Conservation (phyloP, 2,888 invertebrate species). For the Serrognathus titanus region DNA sequence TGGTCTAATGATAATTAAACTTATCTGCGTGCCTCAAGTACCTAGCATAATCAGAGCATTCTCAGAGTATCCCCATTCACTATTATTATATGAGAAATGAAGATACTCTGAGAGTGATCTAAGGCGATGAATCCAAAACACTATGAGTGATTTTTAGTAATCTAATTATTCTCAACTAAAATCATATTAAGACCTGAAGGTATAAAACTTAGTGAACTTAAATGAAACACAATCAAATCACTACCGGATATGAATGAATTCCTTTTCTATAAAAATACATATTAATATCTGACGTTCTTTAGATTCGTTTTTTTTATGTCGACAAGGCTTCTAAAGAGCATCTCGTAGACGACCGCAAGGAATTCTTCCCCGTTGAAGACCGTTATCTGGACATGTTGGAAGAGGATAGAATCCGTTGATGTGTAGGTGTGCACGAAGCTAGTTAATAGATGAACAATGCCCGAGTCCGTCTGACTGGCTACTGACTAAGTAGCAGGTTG, state of each 20-base stretch:
- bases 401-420: conserved; percentile 29
- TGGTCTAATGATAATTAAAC: too few species aligned
- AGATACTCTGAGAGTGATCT: too few species aligned
- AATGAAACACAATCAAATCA: conserved; percentile 11
- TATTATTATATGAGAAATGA: too few species aligned
- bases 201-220: neutral
- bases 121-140: too few species aligned
- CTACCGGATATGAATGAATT: conserved; percentile 33
- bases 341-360: neutral
- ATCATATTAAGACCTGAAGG: neutral
- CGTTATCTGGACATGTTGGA: conserved; percentile 24
- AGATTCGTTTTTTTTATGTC: neutral
- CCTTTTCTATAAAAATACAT: conserved; percentile 23
- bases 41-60: too few species aligned
- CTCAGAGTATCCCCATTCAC: too few species aligned
- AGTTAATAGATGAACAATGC: conserved; percentile 39
- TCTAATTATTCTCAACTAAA: too few species aligned
- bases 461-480: conserved; percentile 47
- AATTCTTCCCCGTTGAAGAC: conserved; percentile 1
- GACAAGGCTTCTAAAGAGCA: neutral
- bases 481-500: conserved; percentile 51
- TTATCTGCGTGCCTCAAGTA: too few species aligned
- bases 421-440: conserved; percentile 27
- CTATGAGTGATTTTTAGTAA: too few species aligned
- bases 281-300: conserved; percentile 6